phyloP scores from a whole-genome alignment of 2,113 vertebrate genomes.

The Centropristis striata region DNA sequence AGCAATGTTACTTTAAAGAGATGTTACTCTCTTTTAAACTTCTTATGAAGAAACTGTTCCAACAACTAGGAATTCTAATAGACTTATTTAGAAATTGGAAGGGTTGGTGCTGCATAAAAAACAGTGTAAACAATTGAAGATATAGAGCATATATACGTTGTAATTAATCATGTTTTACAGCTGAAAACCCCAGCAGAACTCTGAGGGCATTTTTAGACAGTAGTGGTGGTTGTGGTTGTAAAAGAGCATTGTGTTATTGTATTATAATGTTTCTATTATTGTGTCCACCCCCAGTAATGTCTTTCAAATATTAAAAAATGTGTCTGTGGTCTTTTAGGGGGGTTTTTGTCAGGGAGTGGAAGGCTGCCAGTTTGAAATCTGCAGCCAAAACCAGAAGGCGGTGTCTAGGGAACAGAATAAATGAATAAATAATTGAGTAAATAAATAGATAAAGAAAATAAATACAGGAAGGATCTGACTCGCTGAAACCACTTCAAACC shows the following conservation, averaged over 20 bases:
- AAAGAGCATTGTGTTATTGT: neutral
- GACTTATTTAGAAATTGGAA: too few relatives aligned
- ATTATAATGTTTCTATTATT: constrained; percentile 47
- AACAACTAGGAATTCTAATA: too few relatives aligned
- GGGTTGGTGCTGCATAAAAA: too few relatives aligned
- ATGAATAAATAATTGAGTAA: constrained; percentile 64
- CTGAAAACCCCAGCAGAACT: neutral
- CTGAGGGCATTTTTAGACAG: neutral
- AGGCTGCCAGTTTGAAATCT: constrained; percentile 64
- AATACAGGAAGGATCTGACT: constrained; percentile 28
- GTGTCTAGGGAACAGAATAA: constrained; percentile 55
- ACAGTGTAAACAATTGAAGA: too few relatives aligned
- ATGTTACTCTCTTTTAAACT: too few relatives aligned
- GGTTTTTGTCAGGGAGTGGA: constrained; percentile 54
- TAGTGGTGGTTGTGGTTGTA: neutral
- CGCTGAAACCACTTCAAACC: neutral
- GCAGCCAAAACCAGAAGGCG: constrained; percentile 66
- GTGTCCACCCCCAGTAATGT: constrained; percentile 35
- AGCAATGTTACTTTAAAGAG: too few relatives aligned
- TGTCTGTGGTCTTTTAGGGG: constrained; percentile 55
- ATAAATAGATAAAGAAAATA: constrained; percentile 43
- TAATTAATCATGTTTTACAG: neutral
- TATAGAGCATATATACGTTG: neutral
- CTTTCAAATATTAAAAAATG: constrained; percentile 50
- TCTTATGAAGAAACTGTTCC: too few relatives aligned